A percentile compares a stretch with the other conserved stretches of the same genome.
phyloP scores from a whole-genome alignment of 2,888 invertebrate species.

The Empis stercorea region DNA sequence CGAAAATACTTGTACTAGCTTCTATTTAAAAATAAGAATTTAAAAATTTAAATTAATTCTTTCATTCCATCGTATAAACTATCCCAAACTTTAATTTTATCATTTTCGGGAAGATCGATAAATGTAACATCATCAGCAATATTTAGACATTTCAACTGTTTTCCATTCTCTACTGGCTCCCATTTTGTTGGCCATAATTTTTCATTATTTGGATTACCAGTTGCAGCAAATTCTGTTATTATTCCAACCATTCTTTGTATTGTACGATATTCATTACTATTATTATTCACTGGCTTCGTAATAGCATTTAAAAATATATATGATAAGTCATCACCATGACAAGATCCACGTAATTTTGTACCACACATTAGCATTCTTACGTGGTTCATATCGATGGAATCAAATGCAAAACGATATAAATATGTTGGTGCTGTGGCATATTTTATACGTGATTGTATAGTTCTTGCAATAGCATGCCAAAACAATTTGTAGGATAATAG shows the following conservation, averaged over 20 bases:
- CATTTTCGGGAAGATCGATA: constrained; percentile 32
- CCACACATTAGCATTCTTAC: constrained; percentile 32
- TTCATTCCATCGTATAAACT: constrained; percentile 19
- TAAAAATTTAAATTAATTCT: no score
- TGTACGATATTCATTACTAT: constrained; percentile 29
- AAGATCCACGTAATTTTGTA: constrained; percentile 30
- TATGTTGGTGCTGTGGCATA: constrained; percentile 26
- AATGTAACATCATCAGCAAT: constrained; percentile 31
- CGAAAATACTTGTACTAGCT: no score
- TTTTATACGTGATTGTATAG: constrained; percentile 20
- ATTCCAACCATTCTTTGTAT: constrained; percentile 30
- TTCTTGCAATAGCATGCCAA: constrained; percentile 30
- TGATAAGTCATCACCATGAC: constrained; percentile 34
- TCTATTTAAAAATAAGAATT: no score
- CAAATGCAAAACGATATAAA: constrained; percentile 32
- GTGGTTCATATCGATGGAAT: constrained; percentile 33
- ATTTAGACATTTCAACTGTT: constrained; percentile 30
- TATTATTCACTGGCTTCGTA: constrained; percentile 25
- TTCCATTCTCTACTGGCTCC: constrained; percentile 22
- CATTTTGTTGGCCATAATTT: constrained; percentile 18
- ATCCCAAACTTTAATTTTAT: constrained; percentile 31
- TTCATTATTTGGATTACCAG: constrained; percentile 26
- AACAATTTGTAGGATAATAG: constrained; percentile 28
- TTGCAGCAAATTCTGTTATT: constrained; percentile 28
- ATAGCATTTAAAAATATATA: constrained; percentile 33